Conservation (phyloP, 1,140 invertebrate genomes). For the Eriocheir sinensis region DNA sequence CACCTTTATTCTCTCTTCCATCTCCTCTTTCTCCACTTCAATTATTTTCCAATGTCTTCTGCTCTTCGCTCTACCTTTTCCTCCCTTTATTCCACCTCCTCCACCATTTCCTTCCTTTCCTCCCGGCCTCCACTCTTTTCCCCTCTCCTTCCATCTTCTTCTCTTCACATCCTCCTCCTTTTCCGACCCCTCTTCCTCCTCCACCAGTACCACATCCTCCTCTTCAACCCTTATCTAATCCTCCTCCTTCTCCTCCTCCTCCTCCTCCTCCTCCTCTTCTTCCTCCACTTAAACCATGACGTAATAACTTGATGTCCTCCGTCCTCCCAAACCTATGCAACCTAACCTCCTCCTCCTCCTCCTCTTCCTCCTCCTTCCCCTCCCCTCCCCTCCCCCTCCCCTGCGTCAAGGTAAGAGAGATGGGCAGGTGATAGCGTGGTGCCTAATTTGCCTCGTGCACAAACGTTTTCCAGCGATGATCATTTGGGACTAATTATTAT, state of each 20-base stretch:
- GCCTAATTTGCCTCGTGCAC: constrained; percentile 68
- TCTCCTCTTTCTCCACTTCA: too few relatives aligned
- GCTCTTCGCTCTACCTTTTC: neutral
- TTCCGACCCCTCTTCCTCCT: neutral
- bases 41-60: neutral
- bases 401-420: neutral
- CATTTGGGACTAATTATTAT: constrained; percentile 47
- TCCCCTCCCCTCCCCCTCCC: neutral
- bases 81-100: neutral
- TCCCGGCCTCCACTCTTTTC: neutral
- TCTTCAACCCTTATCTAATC: neutral
- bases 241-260: constrained; percentile 7
- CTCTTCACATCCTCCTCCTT: neutral
- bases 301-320: neutral
- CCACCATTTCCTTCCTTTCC: neutral
- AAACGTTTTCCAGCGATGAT: constrained; percentile 71
- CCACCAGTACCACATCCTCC: neutral
- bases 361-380: neutral
- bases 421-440: constrained; percentile 31
- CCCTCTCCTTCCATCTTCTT: neutral
- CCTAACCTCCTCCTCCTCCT: neutral
- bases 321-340: neutral
- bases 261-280: neutral
- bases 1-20: too few relatives aligned
- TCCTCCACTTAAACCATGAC: neutral